Base-by-base conservation (phyloP, 2,113 vertebrate species). In the Platichthys flesus region DNA sequence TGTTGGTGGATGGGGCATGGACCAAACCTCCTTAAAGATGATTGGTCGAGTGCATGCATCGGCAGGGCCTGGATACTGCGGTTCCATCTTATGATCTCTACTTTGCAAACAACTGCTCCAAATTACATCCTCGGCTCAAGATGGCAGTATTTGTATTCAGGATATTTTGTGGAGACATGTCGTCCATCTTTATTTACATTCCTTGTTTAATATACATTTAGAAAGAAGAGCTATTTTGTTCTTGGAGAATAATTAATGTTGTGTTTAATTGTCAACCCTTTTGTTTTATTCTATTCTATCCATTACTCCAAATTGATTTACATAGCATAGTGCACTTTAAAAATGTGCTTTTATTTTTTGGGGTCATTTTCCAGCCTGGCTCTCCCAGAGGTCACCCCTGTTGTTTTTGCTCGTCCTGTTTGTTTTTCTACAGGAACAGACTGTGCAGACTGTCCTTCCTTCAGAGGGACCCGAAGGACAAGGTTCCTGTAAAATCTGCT, bases 401-500 rank as follows among this genome's bases (percentile, higher is more conserved):
- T 18, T 24, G 15, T 0, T 40, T 64, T 49, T 60, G 20, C 24
- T 20, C 13, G 76, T 47, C 12, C 21, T 56, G n/a, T 2, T 3
- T 57, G 57, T 2, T 0, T 58, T 61, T 2, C 37, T 26, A 40
- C 24, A 26, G 23, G 15, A 14, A 18, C 31, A 47, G 45, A 47
- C 71, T 73, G 8, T 26, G 18, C 47, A 21, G 61, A 54, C 64
- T 47, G 52, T 71, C 9, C 42, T 67, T 73, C 9, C 35, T 56
- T 79, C 57, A 73, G 69, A 80, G 15, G 31, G 57, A 72, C 64
- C 59, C 42, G 49, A 64, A 66, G 68, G 52, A 76, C 42, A 42
- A 56, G 60, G 58, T 60, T 67, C 69, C 18, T 61, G 4, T 68
- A 60, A 85, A 83, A 69, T 75, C 72, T 74, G 31, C 81, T 74